These are phyloP conservation scores for Polydrusus pterygomalis DNA, from an alignment of 2,888 invertebrate species.

Conservation along the genomic window DNA sequence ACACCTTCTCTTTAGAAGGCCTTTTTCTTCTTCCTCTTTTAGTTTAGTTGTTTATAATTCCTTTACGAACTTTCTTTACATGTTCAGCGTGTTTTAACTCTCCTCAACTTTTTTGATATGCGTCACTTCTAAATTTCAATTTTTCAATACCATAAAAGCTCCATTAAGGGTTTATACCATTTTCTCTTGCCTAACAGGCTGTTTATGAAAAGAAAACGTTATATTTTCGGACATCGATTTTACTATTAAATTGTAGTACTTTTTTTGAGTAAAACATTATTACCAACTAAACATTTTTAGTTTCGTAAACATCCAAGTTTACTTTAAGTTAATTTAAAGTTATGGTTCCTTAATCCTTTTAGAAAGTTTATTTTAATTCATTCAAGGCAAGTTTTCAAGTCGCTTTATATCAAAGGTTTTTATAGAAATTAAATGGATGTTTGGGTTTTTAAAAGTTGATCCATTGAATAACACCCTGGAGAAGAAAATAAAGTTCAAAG, in stretches of 20 bases:
- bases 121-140: no score
- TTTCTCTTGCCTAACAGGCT: no score
- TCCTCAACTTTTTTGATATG: no score
- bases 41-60: no score
- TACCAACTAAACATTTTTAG: constrained; percentile 4
- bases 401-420: neutral
- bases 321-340: constrained; percentile 12
- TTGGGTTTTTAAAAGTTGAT: neutral
- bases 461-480: no score
- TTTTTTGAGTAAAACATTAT: neutral
- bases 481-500: no score
- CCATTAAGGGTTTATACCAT: no score
- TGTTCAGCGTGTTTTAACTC: no score
- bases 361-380: constrained; percentile 3
- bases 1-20: no score
- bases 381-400: neutral
- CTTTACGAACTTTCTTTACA: no score
- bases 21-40: no score
- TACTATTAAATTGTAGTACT: neutral
- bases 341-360: neutral
- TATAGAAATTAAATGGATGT: neutral
- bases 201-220: neutral
- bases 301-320: constrained; percentile 8
- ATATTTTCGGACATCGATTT: neutral
- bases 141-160: no score